Percentiles rank a stretch among this genome's conserved stretches.
Evolutionary conservation across 2,113 vertebrate genomes (phyloP).

Genomic region (Syngnathoides biaculeatus): DNA sequence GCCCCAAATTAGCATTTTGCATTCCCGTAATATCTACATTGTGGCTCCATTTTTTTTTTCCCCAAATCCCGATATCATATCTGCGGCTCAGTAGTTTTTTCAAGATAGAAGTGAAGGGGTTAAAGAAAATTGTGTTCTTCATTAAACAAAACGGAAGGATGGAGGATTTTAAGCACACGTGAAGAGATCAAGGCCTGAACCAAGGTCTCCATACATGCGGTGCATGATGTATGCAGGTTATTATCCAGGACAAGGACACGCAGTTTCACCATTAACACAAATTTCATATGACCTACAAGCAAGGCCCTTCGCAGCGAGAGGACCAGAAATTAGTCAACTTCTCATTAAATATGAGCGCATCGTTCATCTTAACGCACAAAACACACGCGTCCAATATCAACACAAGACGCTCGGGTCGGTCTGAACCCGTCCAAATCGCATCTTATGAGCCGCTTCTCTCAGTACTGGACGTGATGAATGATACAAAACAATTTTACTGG

Average conservation of each 20-base stretch:
- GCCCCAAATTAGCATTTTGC: too few relatives aligned
- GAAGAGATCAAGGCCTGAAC: conserved; percentile 8
- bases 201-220: conserved; percentile 4
- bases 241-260: conserved; percentile 2
- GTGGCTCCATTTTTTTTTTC: too few relatives aligned
- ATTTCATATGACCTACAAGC: conserved; percentile 2
- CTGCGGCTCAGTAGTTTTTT: background rate
- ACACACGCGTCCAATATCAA: background rate
- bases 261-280: background rate
- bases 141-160: conserved; percentile 17
- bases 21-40: too few relatives aligned
- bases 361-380: background rate
- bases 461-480: conserved; percentile 7
- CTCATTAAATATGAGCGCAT: conserved; percentile 4
- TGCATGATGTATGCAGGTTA: conserved; percentile 10
- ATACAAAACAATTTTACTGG: conserved; percentile 24
- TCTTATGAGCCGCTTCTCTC: background rate
- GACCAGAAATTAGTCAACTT: conserved; percentile 1
- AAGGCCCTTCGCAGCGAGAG: background rate
- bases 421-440: conserved; percentile 4
- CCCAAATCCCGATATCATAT: background rate
- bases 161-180: conserved; percentile 6
- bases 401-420: background rate
- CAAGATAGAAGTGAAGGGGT: background rate
- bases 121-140: conserved; percentile 9